Evolutionary conservation across 2,797 vertebrate species (phyloP).

Genomic region (Lateolabrax maculatus): DNA sequence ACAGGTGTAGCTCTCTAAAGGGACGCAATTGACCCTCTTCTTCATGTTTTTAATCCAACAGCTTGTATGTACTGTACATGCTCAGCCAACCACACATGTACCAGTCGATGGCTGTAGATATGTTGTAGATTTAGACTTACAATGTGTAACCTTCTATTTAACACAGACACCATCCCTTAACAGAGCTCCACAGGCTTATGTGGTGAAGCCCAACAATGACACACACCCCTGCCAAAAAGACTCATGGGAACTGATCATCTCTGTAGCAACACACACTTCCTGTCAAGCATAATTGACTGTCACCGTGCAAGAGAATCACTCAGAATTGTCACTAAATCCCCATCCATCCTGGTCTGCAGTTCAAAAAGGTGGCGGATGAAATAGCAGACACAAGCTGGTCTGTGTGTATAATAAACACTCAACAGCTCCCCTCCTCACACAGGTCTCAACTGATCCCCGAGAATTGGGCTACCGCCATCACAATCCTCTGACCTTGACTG

Average conservation of each 20-base stretch:
- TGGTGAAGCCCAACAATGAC: slow-evolving; percentile 36
- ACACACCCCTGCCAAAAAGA: slow-evolving; percentile 46
- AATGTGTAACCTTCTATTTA: background rate
- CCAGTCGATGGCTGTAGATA: background rate
- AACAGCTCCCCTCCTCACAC: slow-evolving; percentile 23
- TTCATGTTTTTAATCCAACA: background rate
- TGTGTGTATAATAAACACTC: slow-evolving; percentile 27
- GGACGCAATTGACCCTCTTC: background rate
- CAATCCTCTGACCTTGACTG: slow-evolving; percentile 70
- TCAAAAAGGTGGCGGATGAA: slow-evolving; percentile 24
- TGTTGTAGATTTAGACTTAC: background rate
- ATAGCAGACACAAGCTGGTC: slow-evolving; percentile 3
- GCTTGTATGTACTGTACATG: background rate
- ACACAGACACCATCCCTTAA: background rate
- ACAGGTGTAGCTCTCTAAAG: slow-evolving; percentile 12
- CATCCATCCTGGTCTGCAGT: slow-evolving; percentile 33
- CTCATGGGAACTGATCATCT: slow-evolving; percentile 50
- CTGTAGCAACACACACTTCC: slow-evolving; percentile 35
- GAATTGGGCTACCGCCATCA: slow-evolving; percentile 34
- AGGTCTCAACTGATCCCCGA: slow-evolving; percentile 22
- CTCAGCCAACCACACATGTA: background rate
- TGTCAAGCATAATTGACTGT: slow-evolving; percentile 57
- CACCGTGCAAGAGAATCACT: slow-evolving; percentile 49
- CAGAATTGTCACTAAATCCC: slow-evolving; percentile 37
- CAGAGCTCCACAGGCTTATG: slow-evolving; percentile 15